Conservation (phyloP, 2,797 vertebrate genomes). For the Fringilla coelebs region DNA sequence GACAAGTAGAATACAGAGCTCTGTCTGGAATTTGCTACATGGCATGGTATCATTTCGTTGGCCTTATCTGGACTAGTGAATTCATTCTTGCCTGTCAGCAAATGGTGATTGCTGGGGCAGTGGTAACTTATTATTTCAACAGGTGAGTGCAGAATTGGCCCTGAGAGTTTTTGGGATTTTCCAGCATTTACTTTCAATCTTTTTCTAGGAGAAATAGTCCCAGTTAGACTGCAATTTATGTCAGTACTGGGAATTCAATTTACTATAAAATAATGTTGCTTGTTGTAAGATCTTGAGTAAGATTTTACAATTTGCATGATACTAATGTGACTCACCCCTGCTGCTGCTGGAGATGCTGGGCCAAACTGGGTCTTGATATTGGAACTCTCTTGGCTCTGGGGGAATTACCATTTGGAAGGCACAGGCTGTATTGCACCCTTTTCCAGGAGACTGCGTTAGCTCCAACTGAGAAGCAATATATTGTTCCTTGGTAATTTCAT, state of each 20-base stretch:
- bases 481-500: background rate
- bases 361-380: background rate
- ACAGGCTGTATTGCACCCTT: background rate
- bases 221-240: background rate
- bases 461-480: background rate
- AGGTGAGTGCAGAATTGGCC: conserved; percentile 65
- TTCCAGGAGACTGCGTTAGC: background rate
- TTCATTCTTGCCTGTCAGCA: conserved; percentile 80
- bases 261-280: background rate
- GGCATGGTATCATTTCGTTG: conserved; percentile 81
- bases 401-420: background rate
- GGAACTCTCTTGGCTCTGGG: background rate
- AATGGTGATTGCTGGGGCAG: conserved; percentile 72
- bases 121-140: conserved; percentile 76
- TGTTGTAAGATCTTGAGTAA: background rate
- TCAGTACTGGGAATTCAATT: background rate
- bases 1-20: conserved; percentile 75
- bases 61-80: conserved; percentile 80
- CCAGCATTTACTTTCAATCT: background rate
- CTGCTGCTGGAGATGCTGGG: background rate
- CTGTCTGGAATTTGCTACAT: conserved; percentile 73
- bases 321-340: background rate
- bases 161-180: background rate
- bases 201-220: background rate
- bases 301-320: background rate